Conservation (phyloP, 2,888 invertebrate genomes). For the Tenthredo scrophulariae region DNA sequence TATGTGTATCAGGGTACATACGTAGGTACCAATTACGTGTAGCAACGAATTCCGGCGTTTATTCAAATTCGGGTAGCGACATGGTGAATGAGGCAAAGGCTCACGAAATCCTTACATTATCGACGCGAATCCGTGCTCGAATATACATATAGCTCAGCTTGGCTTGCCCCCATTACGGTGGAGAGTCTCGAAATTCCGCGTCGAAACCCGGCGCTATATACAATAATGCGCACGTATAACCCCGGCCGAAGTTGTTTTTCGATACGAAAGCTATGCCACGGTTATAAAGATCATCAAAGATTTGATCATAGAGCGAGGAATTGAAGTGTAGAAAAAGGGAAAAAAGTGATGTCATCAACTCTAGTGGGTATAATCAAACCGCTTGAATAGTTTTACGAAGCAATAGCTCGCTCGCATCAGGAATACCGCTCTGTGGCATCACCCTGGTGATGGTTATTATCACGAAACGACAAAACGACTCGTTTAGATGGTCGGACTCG, state of each 20-base stretch:
- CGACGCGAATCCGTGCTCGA: constrained; percentile 46
- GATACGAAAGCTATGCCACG: not conserved
- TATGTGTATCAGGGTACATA: not conserved
- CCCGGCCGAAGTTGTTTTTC: not conserved
- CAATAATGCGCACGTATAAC: constrained; percentile 3
- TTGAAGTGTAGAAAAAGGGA: not conserved
- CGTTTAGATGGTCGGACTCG: constrained; percentile 11
- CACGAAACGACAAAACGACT: constrained; percentile 36
- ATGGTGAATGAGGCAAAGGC: constrained; percentile 32
- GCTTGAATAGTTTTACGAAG: constrained; percentile 3
- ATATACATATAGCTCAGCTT: not conserved
- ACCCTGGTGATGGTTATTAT: constrained; percentile 12
- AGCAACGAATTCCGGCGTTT: constrained; percentile 47
- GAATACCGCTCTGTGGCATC: not conserved
- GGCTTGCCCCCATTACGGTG: constrained; percentile 37
- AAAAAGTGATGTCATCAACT: constrained; percentile 40
- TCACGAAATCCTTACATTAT: constrained; percentile 51
- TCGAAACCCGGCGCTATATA: constrained; percentile 11
- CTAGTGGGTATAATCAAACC: constrained; percentile 14
- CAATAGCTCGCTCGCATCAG: not conserved
- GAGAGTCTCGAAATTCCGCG: constrained; percentile 39
- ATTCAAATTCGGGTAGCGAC: constrained; percentile 42
- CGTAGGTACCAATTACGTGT: constrained; percentile 32
- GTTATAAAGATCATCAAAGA: constrained; percentile 24
- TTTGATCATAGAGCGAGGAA: constrained; percentile 27